phyloP scores from a whole-genome alignment of 2,797 vertebrate species.

The Tarsius wallacei region DNA sequence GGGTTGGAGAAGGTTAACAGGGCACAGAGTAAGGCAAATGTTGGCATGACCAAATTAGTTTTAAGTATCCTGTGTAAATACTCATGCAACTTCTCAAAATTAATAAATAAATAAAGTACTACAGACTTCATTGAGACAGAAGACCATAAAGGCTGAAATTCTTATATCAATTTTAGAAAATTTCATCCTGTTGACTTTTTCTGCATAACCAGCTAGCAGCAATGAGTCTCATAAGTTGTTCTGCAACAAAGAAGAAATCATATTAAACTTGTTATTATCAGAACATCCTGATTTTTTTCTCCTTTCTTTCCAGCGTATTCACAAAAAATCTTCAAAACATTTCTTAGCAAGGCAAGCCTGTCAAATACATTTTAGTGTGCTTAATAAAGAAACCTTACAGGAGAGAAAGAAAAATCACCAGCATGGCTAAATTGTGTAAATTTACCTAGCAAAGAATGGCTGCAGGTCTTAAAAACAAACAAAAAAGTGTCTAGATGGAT shows the following conservation, averaged over 20 bases:
- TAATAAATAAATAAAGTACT: background rate
- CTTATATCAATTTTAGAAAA: background rate
- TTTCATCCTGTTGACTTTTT: background rate
- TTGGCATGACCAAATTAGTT: background rate
- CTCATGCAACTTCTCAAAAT: background rate
- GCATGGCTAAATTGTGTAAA: slow-evolving; percentile 15
- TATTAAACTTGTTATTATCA: background rate
- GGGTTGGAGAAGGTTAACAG: background rate
- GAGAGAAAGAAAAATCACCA: slow-evolving; percentile 63
- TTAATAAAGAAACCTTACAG: slow-evolving; percentile 59
- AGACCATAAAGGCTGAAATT: background rate
- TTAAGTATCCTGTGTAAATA: background rate
- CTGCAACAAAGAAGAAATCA: background rate
- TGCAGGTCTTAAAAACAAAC: background rate
- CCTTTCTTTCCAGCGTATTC: background rate
- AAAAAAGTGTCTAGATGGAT: background rate
- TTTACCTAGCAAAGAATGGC: background rate
- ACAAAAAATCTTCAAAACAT: background rate
- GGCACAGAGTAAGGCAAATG: background rate
- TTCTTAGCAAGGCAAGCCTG: background rate
- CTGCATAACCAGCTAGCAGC: background rate
- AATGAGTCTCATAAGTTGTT: background rate
- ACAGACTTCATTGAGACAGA: background rate
- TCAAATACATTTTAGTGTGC: slow-evolving; percentile 37
- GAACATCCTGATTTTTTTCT: background rate